Evolutionary conservation across 2,797 vertebrate genomes (phyloP).

Genomic region (Manis pentadactyla): DNA sequence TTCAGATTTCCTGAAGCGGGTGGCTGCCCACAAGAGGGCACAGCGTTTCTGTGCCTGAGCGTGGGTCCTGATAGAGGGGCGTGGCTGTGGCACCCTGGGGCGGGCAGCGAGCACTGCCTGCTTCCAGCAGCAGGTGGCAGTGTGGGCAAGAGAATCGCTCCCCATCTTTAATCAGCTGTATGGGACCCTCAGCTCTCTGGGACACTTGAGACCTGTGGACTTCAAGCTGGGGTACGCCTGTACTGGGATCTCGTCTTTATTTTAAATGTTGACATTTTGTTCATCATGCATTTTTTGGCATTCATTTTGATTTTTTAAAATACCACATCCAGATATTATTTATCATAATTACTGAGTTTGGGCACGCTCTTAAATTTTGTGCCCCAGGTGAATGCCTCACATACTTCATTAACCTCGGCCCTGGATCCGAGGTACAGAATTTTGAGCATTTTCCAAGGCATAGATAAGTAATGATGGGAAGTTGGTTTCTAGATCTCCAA

Average conservation of each 20-base stretch:
- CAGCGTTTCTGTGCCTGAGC: accelerated
- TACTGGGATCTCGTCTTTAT: neutral
- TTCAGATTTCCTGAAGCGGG: neutral
- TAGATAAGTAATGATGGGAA: neutral
- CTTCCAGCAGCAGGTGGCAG: constrained; percentile 64
- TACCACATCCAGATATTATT: neutral
- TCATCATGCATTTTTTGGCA: neutral
- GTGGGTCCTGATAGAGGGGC: neutral
- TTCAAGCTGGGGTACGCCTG: neutral
- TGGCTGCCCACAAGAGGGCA: neutral
- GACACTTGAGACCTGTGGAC: too few species aligned
- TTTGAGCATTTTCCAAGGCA: neutral
- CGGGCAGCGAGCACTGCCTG: neutral
- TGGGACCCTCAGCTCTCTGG: accelerated
- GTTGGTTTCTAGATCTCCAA: neutral
- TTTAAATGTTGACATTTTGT: neutral
- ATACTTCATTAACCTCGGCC: neutral
- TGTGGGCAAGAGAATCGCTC: neutral
- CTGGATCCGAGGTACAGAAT: neutral
- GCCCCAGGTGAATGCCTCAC: neutral
- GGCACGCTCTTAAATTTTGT: neutral
- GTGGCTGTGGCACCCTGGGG: accelerated
- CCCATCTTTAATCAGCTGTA: accelerated
- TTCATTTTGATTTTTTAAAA: neutral
- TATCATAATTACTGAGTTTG: neutral